Percentiles rank a stretch among this genome's conserved stretches.
These are phyloP conservation scores for Platysternon megacephalum DNA, from an alignment of 2,113 vertebrate species.

Conservation along the genomic window DNA sequence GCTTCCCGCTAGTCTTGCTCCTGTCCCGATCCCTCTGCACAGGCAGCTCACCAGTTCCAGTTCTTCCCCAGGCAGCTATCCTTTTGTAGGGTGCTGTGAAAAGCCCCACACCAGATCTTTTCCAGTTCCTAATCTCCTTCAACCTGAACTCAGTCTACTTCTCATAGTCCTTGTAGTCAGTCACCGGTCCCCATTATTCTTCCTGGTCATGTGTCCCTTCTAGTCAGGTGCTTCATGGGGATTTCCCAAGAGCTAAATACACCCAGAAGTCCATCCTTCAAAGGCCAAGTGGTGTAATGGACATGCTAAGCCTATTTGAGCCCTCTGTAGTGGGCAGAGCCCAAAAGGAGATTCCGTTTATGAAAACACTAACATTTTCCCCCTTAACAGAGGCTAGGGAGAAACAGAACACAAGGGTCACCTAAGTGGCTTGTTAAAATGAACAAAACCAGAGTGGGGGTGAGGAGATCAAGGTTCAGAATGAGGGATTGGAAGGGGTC, in stretches of 20 bases:
- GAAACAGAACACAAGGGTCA: background rate
- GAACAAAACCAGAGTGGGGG: background rate
- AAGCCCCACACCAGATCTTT: background rate
- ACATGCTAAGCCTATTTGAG: fast-evolving
- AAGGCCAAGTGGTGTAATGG: background rate
- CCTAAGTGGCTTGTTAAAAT: background rate
- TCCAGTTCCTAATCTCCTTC: background rate
- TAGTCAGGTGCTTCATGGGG: background rate
- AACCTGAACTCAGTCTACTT: background rate
- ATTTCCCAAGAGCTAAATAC: background rate
- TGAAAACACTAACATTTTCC: too few relatives aligned
- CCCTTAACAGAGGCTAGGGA: too few relatives aligned
- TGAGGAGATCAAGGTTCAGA: background rate
- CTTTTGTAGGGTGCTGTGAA: background rate
- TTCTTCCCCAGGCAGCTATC: background rate
- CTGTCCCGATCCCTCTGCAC: fast-evolving
- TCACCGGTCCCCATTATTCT: background rate
- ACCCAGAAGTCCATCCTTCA: background rate
- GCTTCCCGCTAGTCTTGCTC: background rate
- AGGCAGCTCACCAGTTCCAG: background rate
- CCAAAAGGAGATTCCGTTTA: too few relatives aligned
- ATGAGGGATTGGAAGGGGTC: background rate
- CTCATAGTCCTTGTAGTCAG: background rate
- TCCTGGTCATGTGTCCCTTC: background rate
- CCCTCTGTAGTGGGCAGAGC: too few relatives aligned